phyloP scores from a whole-genome alignment of 2,888 invertebrate species.

The Achlya flavicornis region DNA sequence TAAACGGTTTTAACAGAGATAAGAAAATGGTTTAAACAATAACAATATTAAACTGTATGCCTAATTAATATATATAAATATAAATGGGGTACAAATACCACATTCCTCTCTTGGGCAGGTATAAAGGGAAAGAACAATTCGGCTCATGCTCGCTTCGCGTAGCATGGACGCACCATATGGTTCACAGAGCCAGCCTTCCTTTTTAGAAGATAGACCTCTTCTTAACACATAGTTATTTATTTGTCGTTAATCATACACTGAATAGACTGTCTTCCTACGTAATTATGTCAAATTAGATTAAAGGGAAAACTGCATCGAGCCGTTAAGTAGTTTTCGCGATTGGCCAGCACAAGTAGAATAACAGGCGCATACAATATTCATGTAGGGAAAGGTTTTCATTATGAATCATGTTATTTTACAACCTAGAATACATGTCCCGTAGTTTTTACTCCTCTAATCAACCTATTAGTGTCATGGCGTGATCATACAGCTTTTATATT shows the following conservation, averaged over 20 bases:
- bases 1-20: too few species aligned
- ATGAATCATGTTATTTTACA: not conserved
- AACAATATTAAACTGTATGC: too few species aligned
- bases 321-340: constrained; percentile 1
- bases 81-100: too few species aligned
- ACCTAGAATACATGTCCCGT: not conserved
- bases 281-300: not conserved
- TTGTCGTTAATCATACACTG: not conserved
- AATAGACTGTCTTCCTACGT: not conserved
- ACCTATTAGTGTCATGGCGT: not conserved
- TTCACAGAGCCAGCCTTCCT: too few species aligned
- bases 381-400: not conserved
- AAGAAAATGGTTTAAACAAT: too few species aligned
- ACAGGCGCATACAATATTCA: constrained; percentile 4
- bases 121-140: too few species aligned
- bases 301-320: not conserved
- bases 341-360: not conserved
- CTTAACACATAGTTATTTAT: too few species aligned
- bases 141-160: too few species aligned
- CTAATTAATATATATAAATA: too few species aligned
- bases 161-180: too few species aligned
- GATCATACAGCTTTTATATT: not conserved
- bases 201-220: too few species aligned
- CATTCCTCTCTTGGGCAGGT: too few species aligned
- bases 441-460: not conserved